These are phyloP conservation scores for Octonoba sinensis DNA, from an alignment of 2,888 invertebrate species.

Conservation along the genomic window DNA sequence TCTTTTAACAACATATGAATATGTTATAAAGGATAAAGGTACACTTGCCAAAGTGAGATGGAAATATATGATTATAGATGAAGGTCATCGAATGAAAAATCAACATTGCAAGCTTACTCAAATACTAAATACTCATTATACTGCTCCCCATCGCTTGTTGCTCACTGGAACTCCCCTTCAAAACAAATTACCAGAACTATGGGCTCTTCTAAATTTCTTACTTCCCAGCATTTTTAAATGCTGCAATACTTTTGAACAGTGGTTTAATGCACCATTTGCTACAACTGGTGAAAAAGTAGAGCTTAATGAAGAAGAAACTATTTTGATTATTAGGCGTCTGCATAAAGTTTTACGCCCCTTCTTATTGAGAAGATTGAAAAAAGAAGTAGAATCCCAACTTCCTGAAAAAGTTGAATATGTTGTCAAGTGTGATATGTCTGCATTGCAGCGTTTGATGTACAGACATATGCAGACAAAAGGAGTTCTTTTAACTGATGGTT, in stretches of 20 bases:
- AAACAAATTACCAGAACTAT: slow-evolving; percentile 97
- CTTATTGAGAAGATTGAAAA: slow-evolving; percentile 94
- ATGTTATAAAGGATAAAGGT: slow-evolving; percentile 97
- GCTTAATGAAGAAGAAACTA: slow-evolving; percentile 98
- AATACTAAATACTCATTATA: slow-evolving; percentile 94
- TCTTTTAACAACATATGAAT: slow-evolving; percentile 97
- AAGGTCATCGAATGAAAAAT: slow-evolving; percentile 99
- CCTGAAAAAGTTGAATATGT: slow-evolving; percentile 99
- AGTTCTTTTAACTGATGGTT: slow-evolving; percentile 93
- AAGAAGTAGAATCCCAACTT: slow-evolving; percentile 98
- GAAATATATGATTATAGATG: slow-evolving; percentile 99
- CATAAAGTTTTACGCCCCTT: slow-evolving; percentile 99
- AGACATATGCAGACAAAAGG: slow-evolving; percentile 98
- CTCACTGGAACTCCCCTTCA: slow-evolving; percentile 95
- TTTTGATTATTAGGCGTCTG: slow-evolving; percentile 97
- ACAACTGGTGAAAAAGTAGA: slow-evolving; percentile 98
- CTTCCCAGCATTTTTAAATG: slow-evolving; percentile 99
- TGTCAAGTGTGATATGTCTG: slow-evolving; percentile 99
- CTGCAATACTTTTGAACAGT: slow-evolving; percentile 98
- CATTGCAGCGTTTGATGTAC: slow-evolving; percentile 92
- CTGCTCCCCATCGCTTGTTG: slow-evolving; percentile 93
- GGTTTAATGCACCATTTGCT: slow-evolving; percentile 99
- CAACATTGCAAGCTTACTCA: slow-evolving; percentile 99
- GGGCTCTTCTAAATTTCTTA: slow-evolving; percentile 97
- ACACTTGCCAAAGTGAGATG: slow-evolving; percentile 95